Evolutionary conservation across 2,888 invertebrate genomes (phyloP).

Genomic region (Dryocosmus kuriphilus): DNA sequence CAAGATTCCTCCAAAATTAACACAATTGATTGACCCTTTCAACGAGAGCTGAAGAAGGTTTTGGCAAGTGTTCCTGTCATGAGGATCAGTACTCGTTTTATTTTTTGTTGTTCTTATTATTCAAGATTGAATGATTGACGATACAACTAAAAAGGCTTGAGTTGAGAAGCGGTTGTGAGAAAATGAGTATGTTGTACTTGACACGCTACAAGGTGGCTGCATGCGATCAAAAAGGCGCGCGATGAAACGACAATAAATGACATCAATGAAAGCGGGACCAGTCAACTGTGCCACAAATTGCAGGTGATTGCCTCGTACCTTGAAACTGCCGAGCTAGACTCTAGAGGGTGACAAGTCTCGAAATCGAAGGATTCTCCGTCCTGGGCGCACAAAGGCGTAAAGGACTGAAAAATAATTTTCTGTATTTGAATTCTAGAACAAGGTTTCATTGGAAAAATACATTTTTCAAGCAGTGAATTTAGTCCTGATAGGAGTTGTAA

Average conservation of each 20-base stretch:
- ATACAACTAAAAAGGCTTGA: not conserved
- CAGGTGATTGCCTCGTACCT: conserved; percentile 67
- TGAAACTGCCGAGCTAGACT: conserved; percentile 49
- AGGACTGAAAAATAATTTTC: not conserved
- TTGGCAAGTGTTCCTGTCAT: conserved; percentile 29
- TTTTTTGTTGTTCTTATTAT: not conserved
- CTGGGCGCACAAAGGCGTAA: conserved; percentile 3
- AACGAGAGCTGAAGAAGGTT: conserved; percentile 10
- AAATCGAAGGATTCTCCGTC: not conserved
- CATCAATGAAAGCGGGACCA: conserved; percentile 62
- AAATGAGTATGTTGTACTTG: conserved; percentile 35
- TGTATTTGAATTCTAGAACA: no score
- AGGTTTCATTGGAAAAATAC: no score
- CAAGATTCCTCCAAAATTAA: conserved; percentile 38
- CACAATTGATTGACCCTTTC: conserved; percentile 17
- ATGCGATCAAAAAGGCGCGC: conserved; percentile 49
- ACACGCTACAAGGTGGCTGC: conserved; percentile 29
- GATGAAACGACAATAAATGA: conserved; percentile 68
- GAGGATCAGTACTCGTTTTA: not conserved
- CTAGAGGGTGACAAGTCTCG: conserved; percentile 68
- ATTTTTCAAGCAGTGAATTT: no score
- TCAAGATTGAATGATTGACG: not conserved
- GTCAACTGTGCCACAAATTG: conserved; percentile 71
- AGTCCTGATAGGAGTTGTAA: no score
- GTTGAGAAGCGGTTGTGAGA: not conserved